phyloP scores from a whole-genome alignment of 1,140 invertebrate species.

The Patella vulgata region DNA sequence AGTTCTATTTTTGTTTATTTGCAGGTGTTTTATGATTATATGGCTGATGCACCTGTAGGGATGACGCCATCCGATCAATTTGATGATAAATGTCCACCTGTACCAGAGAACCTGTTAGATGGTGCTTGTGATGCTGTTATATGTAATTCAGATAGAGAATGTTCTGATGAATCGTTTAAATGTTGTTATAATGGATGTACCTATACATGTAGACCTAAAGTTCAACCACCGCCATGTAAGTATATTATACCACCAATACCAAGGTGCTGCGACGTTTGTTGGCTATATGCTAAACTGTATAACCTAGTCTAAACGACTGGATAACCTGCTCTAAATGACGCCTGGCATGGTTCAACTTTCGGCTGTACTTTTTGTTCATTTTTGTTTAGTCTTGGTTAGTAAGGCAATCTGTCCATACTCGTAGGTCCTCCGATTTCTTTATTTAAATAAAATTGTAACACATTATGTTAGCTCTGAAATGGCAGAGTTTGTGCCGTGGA shows the following conservation, averaged over 20 bases:
- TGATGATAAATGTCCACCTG: conserved; percentile 19
- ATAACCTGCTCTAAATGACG: too few relatives aligned
- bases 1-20: conserved; percentile 3
- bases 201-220: conserved; percentile 31
- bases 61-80: conserved; percentile 3
- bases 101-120: conserved; percentile 12
- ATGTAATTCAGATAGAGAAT: conserved; percentile 23
- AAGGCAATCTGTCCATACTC: too few relatives aligned
- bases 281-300: too few relatives aligned
- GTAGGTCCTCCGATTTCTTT: too few relatives aligned
- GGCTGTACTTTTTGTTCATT: too few relatives aligned
- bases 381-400: too few relatives aligned
- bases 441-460: too few relatives aligned
- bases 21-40: conserved; percentile 16
- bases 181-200: conserved; percentile 41
- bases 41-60: conserved; percentile 8
- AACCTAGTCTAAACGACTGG: too few relatives aligned
- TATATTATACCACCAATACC: background rate
- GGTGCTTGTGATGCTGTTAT: conserved; percentile 12
- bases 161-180: conserved; percentile 12
- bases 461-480: too few relatives aligned
- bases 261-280: too few relatives aligned
- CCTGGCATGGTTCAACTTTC: too few relatives aligned
- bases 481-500: too few relatives aligned
- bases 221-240: conserved; percentile 28